These are phyloP conservation scores for Drosophila dunni DNA, from an alignment of 1,140 invertebrate genomes.

Conservation along the genomic window DNA sequence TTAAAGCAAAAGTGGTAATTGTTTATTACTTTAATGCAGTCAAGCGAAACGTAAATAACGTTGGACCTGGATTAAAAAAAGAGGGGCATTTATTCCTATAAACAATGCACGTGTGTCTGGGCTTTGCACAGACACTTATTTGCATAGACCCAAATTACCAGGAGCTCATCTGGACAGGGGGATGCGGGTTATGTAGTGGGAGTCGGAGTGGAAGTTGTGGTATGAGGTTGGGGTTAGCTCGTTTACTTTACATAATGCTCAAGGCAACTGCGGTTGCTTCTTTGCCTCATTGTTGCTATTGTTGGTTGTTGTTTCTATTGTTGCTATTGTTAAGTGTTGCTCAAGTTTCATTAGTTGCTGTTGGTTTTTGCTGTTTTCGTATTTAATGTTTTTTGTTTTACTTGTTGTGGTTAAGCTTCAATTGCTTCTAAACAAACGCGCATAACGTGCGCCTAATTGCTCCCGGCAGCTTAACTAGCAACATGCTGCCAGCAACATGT, in stretches of 20 bases:
- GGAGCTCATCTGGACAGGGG: constrained; percentile 3
- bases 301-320: constrained; percentile 36
- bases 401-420: constrained; percentile 74
- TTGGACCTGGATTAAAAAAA: constrained; percentile 14
- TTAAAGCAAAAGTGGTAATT: constrained; percentile 45
- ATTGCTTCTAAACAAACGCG: constrained; percentile 82
- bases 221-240: constrained; percentile 45
- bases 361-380: constrained; percentile 34
- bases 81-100: constrained; percentile 30
- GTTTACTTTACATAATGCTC: constrained; percentile 78
- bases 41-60: constrained; percentile 24
- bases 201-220: background rate
- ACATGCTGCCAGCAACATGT: constrained; percentile 54
- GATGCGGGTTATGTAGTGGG: background rate
- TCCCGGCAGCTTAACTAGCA: constrained; percentile 39
- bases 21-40: constrained; percentile 45
- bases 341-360: constrained; percentile 63
- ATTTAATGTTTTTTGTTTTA: background rate
- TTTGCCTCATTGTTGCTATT: constrained; percentile 49
- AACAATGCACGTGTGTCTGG: constrained; percentile 8
- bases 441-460: constrained; percentile 77
- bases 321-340: constrained; percentile 70
- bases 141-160: constrained; percentile 58
- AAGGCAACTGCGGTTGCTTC: constrained; percentile 73
- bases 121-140: constrained; percentile 55